Percentiles rank a stretch among this genome's conserved stretches.
Evolutionary conservation across 2,113 vertebrate species (phyloP).

Genomic region (Australoheros scitulus): DNA sequence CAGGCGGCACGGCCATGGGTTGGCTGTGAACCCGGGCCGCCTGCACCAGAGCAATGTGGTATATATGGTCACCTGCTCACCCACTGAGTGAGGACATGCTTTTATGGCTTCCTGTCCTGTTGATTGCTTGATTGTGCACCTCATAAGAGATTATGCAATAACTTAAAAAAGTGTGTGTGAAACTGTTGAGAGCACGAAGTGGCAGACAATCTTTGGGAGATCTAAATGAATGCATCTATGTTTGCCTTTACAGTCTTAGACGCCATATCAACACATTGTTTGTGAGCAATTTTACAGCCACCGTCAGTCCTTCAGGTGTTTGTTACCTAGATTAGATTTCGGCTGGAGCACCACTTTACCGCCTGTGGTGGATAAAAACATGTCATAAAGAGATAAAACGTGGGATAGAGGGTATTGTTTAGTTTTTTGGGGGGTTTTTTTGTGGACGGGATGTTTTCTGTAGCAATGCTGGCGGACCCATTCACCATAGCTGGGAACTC

Average conservation of each 20-base stretch:
- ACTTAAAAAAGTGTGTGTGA: not conserved
- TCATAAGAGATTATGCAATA: not conserved
- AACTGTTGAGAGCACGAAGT: no score
- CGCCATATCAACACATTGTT: not conserved
- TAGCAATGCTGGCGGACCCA: not conserved
- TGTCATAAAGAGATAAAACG: no score
- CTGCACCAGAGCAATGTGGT: no score
- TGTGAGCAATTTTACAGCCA: not conserved
- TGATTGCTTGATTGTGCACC: not conserved
- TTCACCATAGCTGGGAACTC: accelerated
- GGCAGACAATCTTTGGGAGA: no score
- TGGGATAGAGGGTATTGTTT: not conserved
- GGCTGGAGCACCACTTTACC: not conserved
- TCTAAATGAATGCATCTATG: no score
- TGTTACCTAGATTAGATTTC: not conserved
- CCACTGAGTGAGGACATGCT: not conserved
- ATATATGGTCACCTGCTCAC: no score
- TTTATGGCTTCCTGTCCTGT: not conserved
- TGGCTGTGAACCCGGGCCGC: no score
- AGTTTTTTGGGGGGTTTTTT: not conserved
- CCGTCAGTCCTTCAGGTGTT: not conserved
- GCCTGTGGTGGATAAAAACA: not conserved
- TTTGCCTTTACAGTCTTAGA: not conserved
- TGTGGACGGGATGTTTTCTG: not conserved
- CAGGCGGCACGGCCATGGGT: no score